A percentile compares a stretch with the other conserved stretches of the same genome.
phyloP scores from a whole-genome alignment of 2,888 invertebrate genomes.

The Nomada hirtipes region DNA sequence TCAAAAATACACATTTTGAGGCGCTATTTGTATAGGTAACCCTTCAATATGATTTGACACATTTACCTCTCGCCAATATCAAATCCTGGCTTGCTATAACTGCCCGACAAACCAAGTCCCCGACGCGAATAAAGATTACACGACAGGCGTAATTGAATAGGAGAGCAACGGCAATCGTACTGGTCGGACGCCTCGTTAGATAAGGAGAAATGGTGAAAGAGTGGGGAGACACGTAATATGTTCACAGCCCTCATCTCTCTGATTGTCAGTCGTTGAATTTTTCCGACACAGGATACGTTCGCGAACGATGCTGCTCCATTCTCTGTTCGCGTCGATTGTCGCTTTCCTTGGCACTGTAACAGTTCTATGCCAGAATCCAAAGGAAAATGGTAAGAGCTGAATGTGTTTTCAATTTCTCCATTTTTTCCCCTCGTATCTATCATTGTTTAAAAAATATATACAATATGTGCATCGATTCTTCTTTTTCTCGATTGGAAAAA shows the following conservation, averaged over 20 bases:
- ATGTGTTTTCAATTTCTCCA: neutral
- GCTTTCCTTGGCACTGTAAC: slow-evolving; percentile 15
- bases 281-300: neutral
- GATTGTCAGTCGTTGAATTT: neutral
- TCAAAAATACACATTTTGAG: too few species aligned
- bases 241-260: neutral
- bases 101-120: too few species aligned
- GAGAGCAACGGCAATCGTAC: slow-evolving; percentile 6
- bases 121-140: neutral
- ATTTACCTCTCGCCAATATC: neutral
- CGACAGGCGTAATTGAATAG: slow-evolving; percentile 30
- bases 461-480: too few species aligned
- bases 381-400: slow-evolving; percentile 49
- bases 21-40: too few species aligned
- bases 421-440: too few species aligned
- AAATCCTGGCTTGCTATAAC: too few species aligned
- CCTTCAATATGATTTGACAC: neutral
- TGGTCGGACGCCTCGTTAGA: slow-evolving; percentile 42
- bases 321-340: slow-evolving; percentile 5
- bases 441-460: too few species aligned
- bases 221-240: slow-evolving; percentile 29
- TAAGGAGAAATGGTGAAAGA: slow-evolving; percentile 38
- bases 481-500: too few species aligned
- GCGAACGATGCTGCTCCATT: slow-evolving; percentile 25
- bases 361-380: slow-evolving; percentile 12